Percentiles rank a stretch among this genome's conserved stretches.
These are phyloP conservation scores for Acanthurus leucopareius DNA, from an alignment of 2,797 vertebrate genomes.

Conservation along the genomic window DNA sequence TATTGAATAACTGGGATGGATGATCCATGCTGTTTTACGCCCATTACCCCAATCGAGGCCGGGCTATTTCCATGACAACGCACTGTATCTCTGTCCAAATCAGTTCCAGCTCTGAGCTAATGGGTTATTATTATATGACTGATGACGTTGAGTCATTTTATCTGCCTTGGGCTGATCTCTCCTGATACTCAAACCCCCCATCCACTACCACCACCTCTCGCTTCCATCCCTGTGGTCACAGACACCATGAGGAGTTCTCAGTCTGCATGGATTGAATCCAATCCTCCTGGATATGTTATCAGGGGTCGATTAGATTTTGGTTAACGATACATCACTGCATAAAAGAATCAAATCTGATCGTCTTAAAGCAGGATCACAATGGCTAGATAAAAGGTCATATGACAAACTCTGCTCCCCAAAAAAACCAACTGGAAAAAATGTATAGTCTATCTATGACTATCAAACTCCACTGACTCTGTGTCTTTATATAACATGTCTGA, in stretches of 20 bases:
- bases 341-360: slow-evolving; percentile 44
- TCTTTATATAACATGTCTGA: background rate
- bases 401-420: background rate
- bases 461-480: background rate
- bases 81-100: slow-evolving; percentile 73
- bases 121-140: slow-evolving; percentile 71
- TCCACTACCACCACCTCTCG: background rate
- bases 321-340: slow-evolving; percentile 21
- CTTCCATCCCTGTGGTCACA: slow-evolving; percentile 17
- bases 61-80: slow-evolving; percentile 78
- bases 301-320: slow-evolving; percentile 38
- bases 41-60: slow-evolving; percentile 60
- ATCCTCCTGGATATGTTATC: slow-evolving; percentile 42
- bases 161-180: slow-evolving; percentile 56
- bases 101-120: slow-evolving; percentile 62
- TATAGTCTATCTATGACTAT: background rate
- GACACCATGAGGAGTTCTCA: slow-evolving; percentile 13
- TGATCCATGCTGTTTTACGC: slow-evolving; percentile 60
- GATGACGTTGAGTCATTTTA: slow-evolving; percentile 65
- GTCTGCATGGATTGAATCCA: slow-evolving; percentile 21
- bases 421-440: background rate
- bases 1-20: slow-evolving; percentile 47
- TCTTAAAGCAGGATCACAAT: slow-evolving; percentile 12
- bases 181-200: slow-evolving; percentile 13
- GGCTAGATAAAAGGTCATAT: slow-evolving; percentile 5